phyloP scores from a whole-genome alignment of 2,113 vertebrate genomes.

The Struthio camelus region DNA sequence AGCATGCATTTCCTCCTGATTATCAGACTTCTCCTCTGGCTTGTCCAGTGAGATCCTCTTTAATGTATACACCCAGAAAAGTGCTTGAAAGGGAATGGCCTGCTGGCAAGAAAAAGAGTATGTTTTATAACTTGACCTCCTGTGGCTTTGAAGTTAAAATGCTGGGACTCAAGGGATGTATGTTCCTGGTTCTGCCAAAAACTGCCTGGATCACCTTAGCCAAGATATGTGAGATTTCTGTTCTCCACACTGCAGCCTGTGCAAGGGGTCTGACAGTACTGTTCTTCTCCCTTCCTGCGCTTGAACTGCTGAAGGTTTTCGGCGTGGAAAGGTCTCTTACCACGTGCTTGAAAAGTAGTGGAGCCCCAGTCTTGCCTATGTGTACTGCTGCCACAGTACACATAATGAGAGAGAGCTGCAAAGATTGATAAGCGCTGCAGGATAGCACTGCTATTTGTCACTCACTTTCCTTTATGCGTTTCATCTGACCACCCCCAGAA shows the following conservation, averaged over 20 bases:
- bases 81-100: not conserved
- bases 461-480: no score
- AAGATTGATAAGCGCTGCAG: not conserved
- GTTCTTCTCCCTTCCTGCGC: not conserved
- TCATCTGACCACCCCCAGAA: not conserved
- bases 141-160: not conserved
- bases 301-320: not conserved
- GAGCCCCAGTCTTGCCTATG: not conserved
- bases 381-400: not conserved
- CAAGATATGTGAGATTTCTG: not conserved
- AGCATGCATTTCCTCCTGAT: not conserved
- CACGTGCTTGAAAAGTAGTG: rapidly evolving
- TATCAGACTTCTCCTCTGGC: not conserved
- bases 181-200: not conserved
- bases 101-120: not conserved
- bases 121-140: not conserved
- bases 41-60: not conserved
- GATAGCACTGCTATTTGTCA: not conserved
- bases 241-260: not conserved
- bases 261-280: rapidly evolving
- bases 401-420: not conserved
- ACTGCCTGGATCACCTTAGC: not conserved
- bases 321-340: not conserved
- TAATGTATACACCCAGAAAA: not conserved
- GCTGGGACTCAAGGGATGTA: not conserved